These are phyloP conservation scores for Delia radicum DNA, from an alignment of 1,140 invertebrate genomes.

Conservation along the genomic window DNA sequence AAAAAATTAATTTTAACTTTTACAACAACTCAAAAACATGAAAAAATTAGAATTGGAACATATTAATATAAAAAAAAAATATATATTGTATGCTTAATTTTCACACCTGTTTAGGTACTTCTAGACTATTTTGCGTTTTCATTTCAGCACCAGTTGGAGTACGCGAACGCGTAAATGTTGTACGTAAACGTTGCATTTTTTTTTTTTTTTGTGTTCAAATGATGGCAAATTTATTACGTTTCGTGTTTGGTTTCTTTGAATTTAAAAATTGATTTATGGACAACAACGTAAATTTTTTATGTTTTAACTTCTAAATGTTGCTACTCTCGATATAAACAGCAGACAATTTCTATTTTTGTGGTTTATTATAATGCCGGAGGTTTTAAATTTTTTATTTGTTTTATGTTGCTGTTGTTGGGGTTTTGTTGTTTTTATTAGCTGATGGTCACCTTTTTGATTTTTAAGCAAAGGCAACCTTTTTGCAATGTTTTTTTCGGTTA, in stretches of 20 bases:
- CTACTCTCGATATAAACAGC: no score
- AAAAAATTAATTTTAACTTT: not conserved
- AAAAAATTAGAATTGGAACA: not conserved
- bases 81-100: no score
- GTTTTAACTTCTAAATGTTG: not conserved
- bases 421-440: not conserved
- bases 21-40: not conserved
- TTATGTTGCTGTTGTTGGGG: not conserved
- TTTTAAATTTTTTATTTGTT: not conserved
- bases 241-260: no score
- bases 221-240: not conserved
- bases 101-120: constrained; percentile 80
- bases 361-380: no score
- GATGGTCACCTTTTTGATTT: no score
- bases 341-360: no score
- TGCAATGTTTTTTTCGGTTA: not conserved
- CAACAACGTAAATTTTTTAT: not conserved
- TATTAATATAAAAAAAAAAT: not conserved
- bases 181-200: constrained; percentile 76
- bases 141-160: constrained; percentile 85
- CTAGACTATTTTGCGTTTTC: constrained; percentile 86
- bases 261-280: not conserved
- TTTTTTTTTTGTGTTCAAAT: not conserved
- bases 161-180: constrained; percentile 80
- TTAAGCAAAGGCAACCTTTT: not conserved